Percentiles rank a stretch among this genome's conserved stretches.
phyloP scores from a whole-genome alignment of 2,113 vertebrate genomes.

The Peromyscus leucopus region DNA sequence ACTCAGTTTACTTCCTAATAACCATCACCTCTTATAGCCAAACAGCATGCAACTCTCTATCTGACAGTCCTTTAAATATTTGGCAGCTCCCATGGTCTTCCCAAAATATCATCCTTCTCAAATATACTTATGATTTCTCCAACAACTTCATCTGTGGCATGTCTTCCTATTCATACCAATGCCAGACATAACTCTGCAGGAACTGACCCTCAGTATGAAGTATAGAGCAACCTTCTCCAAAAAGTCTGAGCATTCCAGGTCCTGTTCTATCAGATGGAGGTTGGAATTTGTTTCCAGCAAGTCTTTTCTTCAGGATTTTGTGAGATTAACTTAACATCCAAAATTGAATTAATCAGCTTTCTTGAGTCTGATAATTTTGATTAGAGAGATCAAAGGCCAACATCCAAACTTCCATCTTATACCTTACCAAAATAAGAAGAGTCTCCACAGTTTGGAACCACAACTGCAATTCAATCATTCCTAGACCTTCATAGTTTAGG shows the following conservation, averaged over 20 bases:
- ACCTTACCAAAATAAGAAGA: neutral
- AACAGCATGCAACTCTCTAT: neutral
- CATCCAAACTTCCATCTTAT: conserved; percentile 7
- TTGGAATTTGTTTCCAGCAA: neutral
- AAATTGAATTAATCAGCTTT: conserved; percentile 42
- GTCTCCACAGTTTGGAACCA: conserved; percentile 19
- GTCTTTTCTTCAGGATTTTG: neutral
- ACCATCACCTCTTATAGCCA: neutral
- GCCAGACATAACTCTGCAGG: neutral
- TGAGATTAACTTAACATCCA: neutral
- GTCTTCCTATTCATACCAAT: neutral
- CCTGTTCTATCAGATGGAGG: neutral
- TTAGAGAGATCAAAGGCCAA: conserved; percentile 13
- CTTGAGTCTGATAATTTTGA: neutral
- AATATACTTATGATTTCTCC: neutral
- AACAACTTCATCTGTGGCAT: neutral
- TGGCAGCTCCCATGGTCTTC: no score
- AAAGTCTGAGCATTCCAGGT: neutral
- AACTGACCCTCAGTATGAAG: neutral
- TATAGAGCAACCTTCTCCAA: neutral
- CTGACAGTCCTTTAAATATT: neutral
- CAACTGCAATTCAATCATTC: neutral
- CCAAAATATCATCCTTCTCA: neutral
- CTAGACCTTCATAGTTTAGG: neutral
- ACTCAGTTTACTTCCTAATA: neutral